Conservation (phyloP, 2,888 invertebrate species). For the Rhyacophila evoluta region DNA sequence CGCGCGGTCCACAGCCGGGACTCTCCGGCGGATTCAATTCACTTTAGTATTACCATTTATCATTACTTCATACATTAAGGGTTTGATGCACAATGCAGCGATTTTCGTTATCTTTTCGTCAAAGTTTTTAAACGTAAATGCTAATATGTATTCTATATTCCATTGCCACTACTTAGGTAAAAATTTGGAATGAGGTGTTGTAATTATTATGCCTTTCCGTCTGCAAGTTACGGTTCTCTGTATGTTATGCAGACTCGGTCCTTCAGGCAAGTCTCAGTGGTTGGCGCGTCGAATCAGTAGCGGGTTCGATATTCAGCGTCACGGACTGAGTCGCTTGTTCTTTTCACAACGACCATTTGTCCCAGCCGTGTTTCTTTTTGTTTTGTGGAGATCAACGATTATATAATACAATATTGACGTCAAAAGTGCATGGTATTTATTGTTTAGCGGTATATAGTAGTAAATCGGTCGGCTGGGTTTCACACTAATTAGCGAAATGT, state of each 20-base stretch:
- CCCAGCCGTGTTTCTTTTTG: neutral
- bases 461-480: neutral
- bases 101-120: conserved; percentile 60
- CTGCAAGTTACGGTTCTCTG: conserved; percentile 48
- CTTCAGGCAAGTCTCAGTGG: conserved; percentile 56
- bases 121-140: conserved; percentile 47
- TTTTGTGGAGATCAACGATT: neutral
- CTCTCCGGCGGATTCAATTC: conserved; percentile 17
- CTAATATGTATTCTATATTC: conserved; percentile 36
- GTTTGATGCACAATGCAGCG: conserved; percentile 65
- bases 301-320: neutral
- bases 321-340: neutral
- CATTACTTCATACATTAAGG: conserved; percentile 28
- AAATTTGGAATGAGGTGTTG: conserved; percentile 17
- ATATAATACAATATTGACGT: neutral
- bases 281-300: conserved; percentile 46
- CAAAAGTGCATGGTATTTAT: neutral
- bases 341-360: neutral
- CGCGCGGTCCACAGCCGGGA: conserved; percentile 52
- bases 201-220: conserved; percentile 20
- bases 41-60: neutral
- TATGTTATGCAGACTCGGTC: conserved; percentile 54
- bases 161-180: conserved; percentile 42
- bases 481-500: neutral
- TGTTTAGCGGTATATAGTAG: neutral